phyloP scores from a whole-genome alignment of 2,113 vertebrate species.

The Gallinago jamesoni region DNA sequence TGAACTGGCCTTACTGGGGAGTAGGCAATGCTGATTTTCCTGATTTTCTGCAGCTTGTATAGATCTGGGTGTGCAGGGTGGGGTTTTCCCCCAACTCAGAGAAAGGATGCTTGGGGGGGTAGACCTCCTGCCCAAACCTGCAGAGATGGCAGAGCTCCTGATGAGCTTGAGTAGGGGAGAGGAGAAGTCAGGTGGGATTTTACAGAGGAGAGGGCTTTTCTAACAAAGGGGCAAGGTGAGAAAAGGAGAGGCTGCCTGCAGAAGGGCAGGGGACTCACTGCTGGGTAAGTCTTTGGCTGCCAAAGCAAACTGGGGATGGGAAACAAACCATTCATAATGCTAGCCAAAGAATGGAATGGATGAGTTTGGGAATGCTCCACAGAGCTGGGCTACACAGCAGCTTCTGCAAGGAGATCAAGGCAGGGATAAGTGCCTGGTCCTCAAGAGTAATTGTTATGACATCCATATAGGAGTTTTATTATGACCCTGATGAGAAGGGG shows the following conservation, averaged over 20 bases:
- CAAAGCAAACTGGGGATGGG: background rate
- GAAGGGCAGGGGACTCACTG: background rate
- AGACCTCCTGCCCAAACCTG: background rate
- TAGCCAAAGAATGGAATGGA: background rate
- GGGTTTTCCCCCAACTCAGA: background rate
- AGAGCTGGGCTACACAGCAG: background rate
- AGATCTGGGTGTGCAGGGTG: background rate
- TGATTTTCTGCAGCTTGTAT: background rate
- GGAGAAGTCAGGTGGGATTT: background rate
- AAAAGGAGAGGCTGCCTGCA: background rate
- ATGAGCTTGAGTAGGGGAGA: background rate
- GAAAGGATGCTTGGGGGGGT: background rate
- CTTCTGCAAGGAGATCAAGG: background rate
- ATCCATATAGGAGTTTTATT: background rate
- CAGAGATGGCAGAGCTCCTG: background rate
- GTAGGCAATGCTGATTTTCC: background rate
- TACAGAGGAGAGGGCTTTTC: background rate
- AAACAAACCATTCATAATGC: background rate
- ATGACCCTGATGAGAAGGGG: background rate
- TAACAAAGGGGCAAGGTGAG: background rate
- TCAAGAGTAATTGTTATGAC: background rate
- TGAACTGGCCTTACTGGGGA: background rate
- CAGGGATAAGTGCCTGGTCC: background rate
- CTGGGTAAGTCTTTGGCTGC: background rate
- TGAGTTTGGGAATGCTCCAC: background rate